Conservation (phyloP, 1,140 invertebrate species). For the Saxidomus purpurata region DNA sequence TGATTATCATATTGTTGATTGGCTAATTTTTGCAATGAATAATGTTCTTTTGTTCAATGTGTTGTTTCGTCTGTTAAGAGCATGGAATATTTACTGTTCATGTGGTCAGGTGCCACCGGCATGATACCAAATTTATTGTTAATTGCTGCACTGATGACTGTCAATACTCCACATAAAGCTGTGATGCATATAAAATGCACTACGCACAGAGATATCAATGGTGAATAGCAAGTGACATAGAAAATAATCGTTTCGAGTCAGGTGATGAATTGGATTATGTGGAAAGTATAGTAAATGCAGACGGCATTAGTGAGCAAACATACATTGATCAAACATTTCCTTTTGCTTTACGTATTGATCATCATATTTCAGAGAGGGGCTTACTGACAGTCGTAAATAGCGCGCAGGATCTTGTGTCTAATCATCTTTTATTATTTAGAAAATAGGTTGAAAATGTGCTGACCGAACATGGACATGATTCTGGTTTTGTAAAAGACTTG, state of each 20-base stretch:
- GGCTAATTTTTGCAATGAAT: no score
- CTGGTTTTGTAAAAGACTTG: conserved; percentile 23
- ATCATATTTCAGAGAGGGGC: conserved; percentile 8
- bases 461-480: neutral
- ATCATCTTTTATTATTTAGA: neutral
- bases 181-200: conserved; percentile 36
- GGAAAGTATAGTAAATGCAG: neutral
- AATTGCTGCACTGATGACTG: conserved; percentile 40
- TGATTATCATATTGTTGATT: no score
- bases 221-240: neutral
- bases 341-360: neutral
- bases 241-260: neutral
- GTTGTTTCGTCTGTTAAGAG: neutral
- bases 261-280: neutral
- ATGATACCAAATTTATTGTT: conserved; percentile 1
- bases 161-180: neutral
- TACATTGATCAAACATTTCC: conserved; percentile 6
- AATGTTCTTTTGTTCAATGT: conserved; percentile 34
- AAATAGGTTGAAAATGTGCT: neutral
- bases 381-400: neutral
- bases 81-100: neutral
- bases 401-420: neutral
- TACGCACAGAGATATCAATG: neutral
- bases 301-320: neutral
- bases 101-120: neutral